Evolutionary conservation across 2,113 vertebrate genomes (phyloP).

Genomic region (Zosterops lateralis): DNA sequence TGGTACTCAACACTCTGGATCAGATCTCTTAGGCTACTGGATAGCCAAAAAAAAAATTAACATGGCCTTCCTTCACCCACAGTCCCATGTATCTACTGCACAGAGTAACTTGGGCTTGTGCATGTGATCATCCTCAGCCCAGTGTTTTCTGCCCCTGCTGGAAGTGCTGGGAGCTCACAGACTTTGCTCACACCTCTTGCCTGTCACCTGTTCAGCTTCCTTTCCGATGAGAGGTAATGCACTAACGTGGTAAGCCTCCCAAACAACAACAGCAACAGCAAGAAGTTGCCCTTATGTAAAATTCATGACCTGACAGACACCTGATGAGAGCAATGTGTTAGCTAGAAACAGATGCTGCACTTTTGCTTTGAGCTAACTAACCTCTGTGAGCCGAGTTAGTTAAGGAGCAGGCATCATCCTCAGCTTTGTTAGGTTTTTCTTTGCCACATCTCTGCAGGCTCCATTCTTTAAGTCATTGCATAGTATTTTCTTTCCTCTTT

Average conservation of each 20-base stretch:
- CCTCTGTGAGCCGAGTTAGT: neutral
- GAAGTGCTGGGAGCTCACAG: neutral
- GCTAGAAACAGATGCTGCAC: neutral
- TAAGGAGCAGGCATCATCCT: neutral
- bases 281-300: neutral
- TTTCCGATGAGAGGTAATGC: rapidly evolving
- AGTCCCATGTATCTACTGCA: neutral
- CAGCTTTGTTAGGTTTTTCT: neutral
- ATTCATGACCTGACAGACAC: neutral
- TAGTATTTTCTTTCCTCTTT: neutral
- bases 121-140: too few relatives aligned
- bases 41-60: neutral
- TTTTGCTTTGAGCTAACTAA: neutral
- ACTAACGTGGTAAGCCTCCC: rapidly evolving
- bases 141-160: neutral
- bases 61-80: rapidly evolving
- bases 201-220: rapidly evolving
- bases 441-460: neutral
- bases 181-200: neutral
- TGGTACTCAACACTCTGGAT: neutral
- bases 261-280: neutral
- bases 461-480: neutral
- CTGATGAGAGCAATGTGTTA: neutral
- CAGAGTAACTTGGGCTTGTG: neutral
- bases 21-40: neutral